Percentiles rank a stretch among this genome's conserved stretches.
These are phyloP conservation scores for Falco biarmicus DNA, from an alignment of 2,797 vertebrate genomes.

Conservation along the genomic window DNA sequence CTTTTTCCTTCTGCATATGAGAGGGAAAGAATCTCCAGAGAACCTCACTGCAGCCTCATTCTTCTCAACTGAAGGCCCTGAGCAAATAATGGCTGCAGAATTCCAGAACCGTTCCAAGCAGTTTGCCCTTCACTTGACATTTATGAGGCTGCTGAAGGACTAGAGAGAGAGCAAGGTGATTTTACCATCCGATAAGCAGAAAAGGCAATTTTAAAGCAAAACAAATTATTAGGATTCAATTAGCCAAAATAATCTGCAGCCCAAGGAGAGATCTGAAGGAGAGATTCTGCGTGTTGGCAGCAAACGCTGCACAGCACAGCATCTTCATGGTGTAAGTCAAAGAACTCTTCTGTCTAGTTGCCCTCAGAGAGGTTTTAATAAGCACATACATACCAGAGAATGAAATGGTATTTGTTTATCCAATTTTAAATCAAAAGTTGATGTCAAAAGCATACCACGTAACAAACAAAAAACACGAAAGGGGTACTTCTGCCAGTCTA, in stretches of 20 bases:
- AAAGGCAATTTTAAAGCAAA: conserved; percentile 21
- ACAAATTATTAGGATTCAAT: neutral
- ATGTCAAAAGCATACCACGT: neutral
- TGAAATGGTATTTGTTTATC: neutral
- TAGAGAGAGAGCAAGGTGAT: neutral
- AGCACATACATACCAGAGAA: neutral
- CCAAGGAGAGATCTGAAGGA: conserved; percentile 13
- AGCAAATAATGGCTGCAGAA: neutral
- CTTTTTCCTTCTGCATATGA: neutral
- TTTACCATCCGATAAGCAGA: neutral
- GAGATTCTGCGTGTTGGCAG: neutral
- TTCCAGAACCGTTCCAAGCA: neutral
- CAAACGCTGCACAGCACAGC: neutral
- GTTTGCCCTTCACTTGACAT: conserved; percentile 51
- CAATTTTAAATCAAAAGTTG: neutral
- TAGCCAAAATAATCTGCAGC: conserved; percentile 22
- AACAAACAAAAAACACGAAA: neutral
- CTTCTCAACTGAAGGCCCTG: neutral
- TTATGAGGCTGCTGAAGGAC: neutral
- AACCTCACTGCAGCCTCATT: neutral
- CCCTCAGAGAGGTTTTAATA: neutral
- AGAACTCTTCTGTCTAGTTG: neutral
- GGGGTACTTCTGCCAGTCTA: neutral
- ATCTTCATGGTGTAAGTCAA: neutral
- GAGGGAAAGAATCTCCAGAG: neutral